Evolutionary conservation across 2,888 invertebrate species (phyloP), one percentile per base, ranked within the genome.

Genomic region (Drosophila subsilvestris): DNA sequence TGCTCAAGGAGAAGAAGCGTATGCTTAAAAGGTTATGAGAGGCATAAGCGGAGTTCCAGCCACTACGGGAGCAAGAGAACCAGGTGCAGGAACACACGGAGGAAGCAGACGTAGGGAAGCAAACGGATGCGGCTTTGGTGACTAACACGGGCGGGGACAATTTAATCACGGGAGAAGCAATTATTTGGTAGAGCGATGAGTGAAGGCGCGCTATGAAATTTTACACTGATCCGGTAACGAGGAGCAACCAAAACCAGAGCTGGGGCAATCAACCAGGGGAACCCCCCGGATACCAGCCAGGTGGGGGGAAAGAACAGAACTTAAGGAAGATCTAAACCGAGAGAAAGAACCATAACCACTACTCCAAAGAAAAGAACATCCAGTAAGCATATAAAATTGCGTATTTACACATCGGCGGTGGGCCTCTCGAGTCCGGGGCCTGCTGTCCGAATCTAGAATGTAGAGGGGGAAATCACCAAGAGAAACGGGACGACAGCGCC

Each of bases 21-120:
- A 96, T 96, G 78, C 93, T 97, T 62, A 97, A 97, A 92, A 94
- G 97, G 93, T 95, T 97, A 95, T 97, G 96, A 96, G 92, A 79
- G 70, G 81, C 83, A 74, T 78, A 77, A 83, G 47, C 29, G 51
- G 43, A 47, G 70, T 59, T 60, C 51, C 70, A 43, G 37, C 29
- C 42, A 53, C 48, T 48, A 62, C 59, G 56, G 53, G 18, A 55
- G 44, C 61, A 54, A 55, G 18, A 54, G 45, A 14, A 60, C 32
- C 58, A 54, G 58, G n/a, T 51, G 45, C 37, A 37, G 50, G 32
- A 49, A 18, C 59, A 27, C 14, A 29, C 59, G 25, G 17, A 8
- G 48, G 49, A 22, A 67, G 71, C 27, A 55, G 14, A 62, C 10
- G 59, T 27, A 49, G 49, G 50, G 27, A 50, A 20, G 62, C 29